Conservation (phyloP, 1,140 invertebrate species). For the Pararge aegeria region DNA sequence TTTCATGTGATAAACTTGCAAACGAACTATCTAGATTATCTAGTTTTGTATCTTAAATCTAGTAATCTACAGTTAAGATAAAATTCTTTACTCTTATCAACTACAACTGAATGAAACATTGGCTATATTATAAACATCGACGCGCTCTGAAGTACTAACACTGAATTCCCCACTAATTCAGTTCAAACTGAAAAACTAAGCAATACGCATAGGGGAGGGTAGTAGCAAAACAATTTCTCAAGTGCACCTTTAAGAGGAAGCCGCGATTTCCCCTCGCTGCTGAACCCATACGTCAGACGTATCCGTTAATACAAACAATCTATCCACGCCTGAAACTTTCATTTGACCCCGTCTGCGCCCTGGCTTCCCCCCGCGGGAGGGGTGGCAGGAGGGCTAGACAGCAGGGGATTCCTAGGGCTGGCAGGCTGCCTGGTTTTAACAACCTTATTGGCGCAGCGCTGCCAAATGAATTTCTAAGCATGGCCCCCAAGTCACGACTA, state of each 20-base stretch:
- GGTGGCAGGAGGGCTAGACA: conserved; percentile 28
- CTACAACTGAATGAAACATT: too few species aligned
- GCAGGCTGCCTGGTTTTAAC: not conserved
- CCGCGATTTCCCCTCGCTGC: conserved; percentile 26
- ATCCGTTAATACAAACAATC: conserved; percentile 41
- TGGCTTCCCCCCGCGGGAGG: conserved; percentile 30
- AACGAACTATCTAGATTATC: too few species aligned
- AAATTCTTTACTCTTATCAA: conserved; percentile 6
- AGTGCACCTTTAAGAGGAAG: conserved; percentile 21
- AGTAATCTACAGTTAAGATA: not conserved
- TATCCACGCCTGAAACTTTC: conserved; percentile 58
- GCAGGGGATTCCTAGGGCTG: conserved; percentile 31
- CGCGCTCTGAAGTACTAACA: too few species aligned
- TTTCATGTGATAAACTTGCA: too few species aligned
- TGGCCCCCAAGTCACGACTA: too few species aligned
- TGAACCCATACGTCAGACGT: conserved; percentile 33
- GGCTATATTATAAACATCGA: too few species aligned
- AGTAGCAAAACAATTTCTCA: conserved; percentile 27
- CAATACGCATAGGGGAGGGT: not conserved
- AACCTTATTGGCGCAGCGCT: not conserved
- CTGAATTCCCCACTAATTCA: not conserved
- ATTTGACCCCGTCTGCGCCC: conserved; percentile 52
- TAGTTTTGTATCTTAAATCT: too few species aligned
- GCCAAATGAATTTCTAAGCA: too few species aligned
- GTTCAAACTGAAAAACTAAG: not conserved